Evolutionary conservation across 2,113 vertebrate species (phyloP).

Genomic region (Pygoscelis adeliae): DNA sequence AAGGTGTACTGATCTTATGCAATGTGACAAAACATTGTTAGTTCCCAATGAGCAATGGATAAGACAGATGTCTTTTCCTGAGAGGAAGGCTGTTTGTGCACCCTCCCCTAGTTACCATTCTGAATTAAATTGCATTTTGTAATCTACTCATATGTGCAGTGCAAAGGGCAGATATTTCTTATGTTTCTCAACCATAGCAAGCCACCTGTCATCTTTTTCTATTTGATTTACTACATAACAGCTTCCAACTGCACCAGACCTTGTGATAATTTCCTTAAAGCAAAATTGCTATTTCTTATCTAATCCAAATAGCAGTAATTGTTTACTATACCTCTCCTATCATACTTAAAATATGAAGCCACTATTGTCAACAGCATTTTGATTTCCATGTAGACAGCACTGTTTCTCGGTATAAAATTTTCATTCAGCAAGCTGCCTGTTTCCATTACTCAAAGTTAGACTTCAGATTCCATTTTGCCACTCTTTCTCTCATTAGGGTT

Average conservation of each 20-base stretch:
- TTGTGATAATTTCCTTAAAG: constrained; percentile 4
- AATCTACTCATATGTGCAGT: background rate
- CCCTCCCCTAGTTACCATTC: background rate
- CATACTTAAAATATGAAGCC: background rate
- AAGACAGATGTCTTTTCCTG: constrained; percentile 6
- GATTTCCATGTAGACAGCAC: background rate
- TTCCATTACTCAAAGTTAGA: background rate
- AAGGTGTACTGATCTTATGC: background rate
- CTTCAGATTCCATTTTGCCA: background rate
- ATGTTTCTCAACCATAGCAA: constrained; percentile 6
- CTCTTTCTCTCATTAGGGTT: background rate
- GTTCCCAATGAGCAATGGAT: background rate
- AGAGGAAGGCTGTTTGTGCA: background rate
- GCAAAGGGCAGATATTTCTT: constrained; percentile 27
- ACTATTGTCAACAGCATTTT: background rate
- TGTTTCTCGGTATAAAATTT: background rate
- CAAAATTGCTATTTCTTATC: constrained; percentile 32
- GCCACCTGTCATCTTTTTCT: background rate
- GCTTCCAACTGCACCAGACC: background rate
- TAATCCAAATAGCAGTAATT: constrained; percentile 23
- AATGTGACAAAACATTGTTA: background rate
- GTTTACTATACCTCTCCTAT: background rate
- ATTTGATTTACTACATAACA: background rate
- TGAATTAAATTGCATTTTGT: constrained; percentile 20
- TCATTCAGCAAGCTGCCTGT: background rate